phyloP scores from a whole-genome alignment of 2,797 vertebrate genomes.

The Etheostoma nigrum region DNA sequence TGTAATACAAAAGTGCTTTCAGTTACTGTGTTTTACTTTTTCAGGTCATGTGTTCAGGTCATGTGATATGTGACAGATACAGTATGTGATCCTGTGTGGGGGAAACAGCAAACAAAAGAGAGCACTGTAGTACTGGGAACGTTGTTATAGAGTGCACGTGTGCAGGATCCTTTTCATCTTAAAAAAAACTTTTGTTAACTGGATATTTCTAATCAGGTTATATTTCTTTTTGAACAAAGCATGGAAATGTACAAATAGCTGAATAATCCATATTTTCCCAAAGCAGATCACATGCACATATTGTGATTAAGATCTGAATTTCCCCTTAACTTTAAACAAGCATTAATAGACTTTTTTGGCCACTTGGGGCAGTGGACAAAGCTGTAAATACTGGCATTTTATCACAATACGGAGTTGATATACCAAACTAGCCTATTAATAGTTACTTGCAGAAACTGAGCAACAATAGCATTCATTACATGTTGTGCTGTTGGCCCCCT shows the following conservation, averaged over 20 bases:
- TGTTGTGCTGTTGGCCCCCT: not conserved
- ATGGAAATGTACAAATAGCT: slow-evolving; percentile 23
- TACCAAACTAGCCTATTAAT: not conserved
- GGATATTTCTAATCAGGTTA: slow-evolving; percentile 35
- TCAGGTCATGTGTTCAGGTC: not conserved
- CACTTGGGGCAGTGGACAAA: not conserved
- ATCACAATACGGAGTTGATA: not conserved
- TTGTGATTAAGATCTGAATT: slow-evolving; percentile 26
- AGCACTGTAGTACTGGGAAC: not conserved
- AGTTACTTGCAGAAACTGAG: not conserved
- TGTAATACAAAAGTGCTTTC: not conserved
- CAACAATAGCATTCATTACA: not conserved
- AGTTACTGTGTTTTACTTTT: not conserved
- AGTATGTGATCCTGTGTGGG: not conserved
- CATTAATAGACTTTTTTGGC: not conserved
- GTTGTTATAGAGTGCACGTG: not conserved
- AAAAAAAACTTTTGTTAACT: slow-evolving; percentile 13
- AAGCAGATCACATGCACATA: slow-evolving; percentile 37
- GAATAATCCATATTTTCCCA: slow-evolving; percentile 34
- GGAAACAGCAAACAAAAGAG: not conserved
- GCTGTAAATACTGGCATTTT: not conserved
- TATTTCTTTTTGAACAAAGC: slow-evolving; percentile 22
- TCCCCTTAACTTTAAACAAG: slow-evolving; percentile 22
- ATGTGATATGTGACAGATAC: not conserved
- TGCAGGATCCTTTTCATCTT: slow-evolving; percentile 1